Evolutionary conservation across 2,797 vertebrate genomes (phyloP), one percentile per base, ranked within the genome.

Genomic region (Mustela erminea): DNA sequence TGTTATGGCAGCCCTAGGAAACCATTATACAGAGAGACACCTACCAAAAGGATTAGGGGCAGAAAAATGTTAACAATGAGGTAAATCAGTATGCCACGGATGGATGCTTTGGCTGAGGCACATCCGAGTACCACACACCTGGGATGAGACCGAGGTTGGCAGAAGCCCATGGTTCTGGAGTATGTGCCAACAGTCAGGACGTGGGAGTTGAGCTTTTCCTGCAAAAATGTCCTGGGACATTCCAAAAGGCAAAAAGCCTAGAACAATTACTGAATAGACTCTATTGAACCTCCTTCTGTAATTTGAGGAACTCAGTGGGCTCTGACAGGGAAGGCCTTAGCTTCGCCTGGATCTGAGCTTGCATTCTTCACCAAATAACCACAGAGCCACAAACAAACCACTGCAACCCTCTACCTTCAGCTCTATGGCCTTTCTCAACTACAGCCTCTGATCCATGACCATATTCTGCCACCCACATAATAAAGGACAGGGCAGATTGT

Each of bases 221-320:
- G 21, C 25, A 68, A 20, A 93, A 95, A 64, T 77, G 17, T 70
- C 84, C 87, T 90, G 56, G 66, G 23, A 80, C 52, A 62, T 93
- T 93, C 77, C 87, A 94, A 91, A 90, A 94, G 46, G 35, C 78
- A 95, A 78, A 91, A 96, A 21, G 9, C 35, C 49, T 93, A 29
- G 74, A 84, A 78, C 49, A 54, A 35, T 85, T 77, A 82, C 70
- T 93, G 35, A 97, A 94, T 74, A 90, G 89, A 70, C n/a, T 90
- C 78, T 32, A 60, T 14, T 87, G 91, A 95, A 83, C 41, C 29
- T 92, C 64, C 54, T 80, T 93, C 54, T 93, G 38, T 75, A 90
- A 93, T 87, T 38, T 32, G 25, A 95, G 84, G 92, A 97, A 91
- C 95, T 78, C 43, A 64, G 5, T 56, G 41, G 58, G 38, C n/a